Evolutionary conservation across 1,140 invertebrate genomes (phyloP), one percentile per base, ranked within the genome.

Genomic region (Archegozetes longisetosus): DNA sequence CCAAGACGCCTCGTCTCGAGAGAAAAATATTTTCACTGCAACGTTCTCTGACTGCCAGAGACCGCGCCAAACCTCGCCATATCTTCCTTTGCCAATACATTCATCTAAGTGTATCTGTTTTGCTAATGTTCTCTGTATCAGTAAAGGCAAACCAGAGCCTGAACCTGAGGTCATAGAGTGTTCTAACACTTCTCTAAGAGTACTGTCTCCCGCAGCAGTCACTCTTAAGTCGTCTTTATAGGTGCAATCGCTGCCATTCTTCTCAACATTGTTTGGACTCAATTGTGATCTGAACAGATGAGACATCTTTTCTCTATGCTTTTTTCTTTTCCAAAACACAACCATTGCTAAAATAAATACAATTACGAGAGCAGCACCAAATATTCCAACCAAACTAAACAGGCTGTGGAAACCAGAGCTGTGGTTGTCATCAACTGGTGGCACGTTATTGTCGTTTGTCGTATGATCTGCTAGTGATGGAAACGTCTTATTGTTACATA

Each of bases 51-150:
- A 88, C 26, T 86, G 75, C 88, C 89, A 93, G 22, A 85, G 77
- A 6, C 89, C 89, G 28, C 85, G 79, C 85, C 86, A 91, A 1
- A 94, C 90, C 69, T 93, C 88, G n/a, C 88, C 89, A 69, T 88
- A 93, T 57, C 88, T 78, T 23, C 89, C 89, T 71, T 94, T 91
- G 61, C 92, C 91, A 65, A 96, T 92, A n/a, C 85, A 86, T 67
- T 94, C 86, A 23, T 88, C 78, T 22, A 97, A 74, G 64, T 88
- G 85, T 60, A 97, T 92, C 73, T 96, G 90, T 26, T 90, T 79
- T 0, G 93, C 91, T 68, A 98, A 94, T 26, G 90, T 95, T 58
- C 89, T 78, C 71, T 94, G 89, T 49, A 94, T 89, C 63, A 97
- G 74, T 28, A 93, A 76, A 29, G 92, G 91, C 54, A 93, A 73